phyloP scores from a whole-genome alignment of 2,113 vertebrate genomes.

The Trichomycterus rosablanca region DNA sequence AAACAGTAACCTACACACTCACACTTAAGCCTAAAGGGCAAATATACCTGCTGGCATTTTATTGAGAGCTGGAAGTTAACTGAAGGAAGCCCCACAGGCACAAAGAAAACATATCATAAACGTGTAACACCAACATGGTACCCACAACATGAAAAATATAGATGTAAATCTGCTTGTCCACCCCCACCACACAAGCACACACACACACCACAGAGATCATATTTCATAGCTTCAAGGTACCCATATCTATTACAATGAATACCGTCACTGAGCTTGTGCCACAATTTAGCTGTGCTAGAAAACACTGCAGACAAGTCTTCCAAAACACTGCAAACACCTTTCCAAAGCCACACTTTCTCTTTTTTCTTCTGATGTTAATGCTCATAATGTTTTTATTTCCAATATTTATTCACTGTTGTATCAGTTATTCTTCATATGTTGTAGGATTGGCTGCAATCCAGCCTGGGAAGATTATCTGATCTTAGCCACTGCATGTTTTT shows the following conservation, averaged over 20 bases:
- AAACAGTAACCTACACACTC: no score
- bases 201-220: constrained; percentile 5
- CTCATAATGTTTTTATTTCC: constrained; percentile 51
- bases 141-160: no score
- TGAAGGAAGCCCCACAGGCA: no score
- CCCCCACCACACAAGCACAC: constrained; percentile 6
- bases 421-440: constrained; percentile 45
- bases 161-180: neutral
- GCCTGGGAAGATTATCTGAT: constrained; percentile 56
- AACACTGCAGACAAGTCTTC: neutral
- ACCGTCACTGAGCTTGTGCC: constrained; percentile 11
- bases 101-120: no score
- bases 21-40: no score
- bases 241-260: constrained; percentile 11
- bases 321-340: neutral
- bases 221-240: constrained; percentile 17
- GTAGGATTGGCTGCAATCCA: constrained; percentile 50
- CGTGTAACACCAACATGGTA: no score
- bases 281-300: neutral
- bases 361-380: constrained; percentile 14
- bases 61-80: no score
- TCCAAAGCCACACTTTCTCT: neutral
- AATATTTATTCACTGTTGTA: constrained; percentile 46
- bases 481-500: constrained; percentile 52
- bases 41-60: no score